Percentiles rank a stretch among this genome's conserved stretches.
These are phyloP conservation scores for Clinocottus analis DNA, from an alignment of 2,113 vertebrate species.

Conservation along the genomic window DNA sequence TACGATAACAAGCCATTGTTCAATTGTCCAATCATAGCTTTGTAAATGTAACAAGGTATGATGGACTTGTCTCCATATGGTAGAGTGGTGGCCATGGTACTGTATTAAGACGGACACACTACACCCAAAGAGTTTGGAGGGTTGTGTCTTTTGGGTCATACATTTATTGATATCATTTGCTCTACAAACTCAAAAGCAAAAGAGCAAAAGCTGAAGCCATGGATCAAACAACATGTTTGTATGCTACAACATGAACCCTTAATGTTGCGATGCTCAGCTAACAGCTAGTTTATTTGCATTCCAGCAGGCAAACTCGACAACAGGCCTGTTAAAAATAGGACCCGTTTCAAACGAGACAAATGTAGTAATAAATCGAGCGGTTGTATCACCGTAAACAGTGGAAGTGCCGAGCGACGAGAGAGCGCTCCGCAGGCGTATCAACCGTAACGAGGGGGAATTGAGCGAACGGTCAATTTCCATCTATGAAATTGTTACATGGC, in stretches of 20 bases:
- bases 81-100: background rate
- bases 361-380: background rate
- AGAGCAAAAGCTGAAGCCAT: too few relatives aligned
- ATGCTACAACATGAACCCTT: background rate
- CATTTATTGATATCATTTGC: background rate
- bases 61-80: background rate
- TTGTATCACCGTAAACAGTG: too few relatives aligned
- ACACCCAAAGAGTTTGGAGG: background rate
- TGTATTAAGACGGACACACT: background rate
- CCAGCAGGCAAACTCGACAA: background rate
- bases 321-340: too few relatives aligned
- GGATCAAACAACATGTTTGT: too few relatives aligned
- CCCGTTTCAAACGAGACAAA: background rate
- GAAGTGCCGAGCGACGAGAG: background rate
- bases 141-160: background rate
- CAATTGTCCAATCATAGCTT: background rate
- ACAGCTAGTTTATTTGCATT: background rate
- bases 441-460: too few relatives aligned
- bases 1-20: too few relatives aligned
- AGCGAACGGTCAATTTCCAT: background rate
- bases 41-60: background rate
- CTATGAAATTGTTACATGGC: background rate
- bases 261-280: background rate
- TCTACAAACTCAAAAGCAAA: background rate
- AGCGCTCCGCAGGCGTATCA: background rate